Evolutionary conservation across 1,140 invertebrate genomes (phyloP).

Genomic region (Hydropsyche tenuis): DNA sequence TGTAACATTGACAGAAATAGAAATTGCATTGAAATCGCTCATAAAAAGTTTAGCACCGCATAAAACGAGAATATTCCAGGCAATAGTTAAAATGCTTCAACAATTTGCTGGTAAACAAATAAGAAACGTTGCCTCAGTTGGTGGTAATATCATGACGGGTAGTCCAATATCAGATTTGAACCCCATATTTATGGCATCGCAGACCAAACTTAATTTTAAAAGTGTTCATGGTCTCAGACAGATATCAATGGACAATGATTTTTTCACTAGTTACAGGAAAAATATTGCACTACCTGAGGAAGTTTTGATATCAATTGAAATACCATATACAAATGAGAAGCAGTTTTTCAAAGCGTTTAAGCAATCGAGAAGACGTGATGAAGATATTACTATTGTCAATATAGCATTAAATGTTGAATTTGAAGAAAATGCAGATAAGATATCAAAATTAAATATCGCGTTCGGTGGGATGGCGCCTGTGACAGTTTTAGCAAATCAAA

Average conservation of each 20-base stretch:
- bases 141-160: constrained; percentile 93
- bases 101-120: constrained; percentile 97
- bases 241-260: constrained; percentile 79
- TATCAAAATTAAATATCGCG: constrained; percentile 72
- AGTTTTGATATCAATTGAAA: constrained; percentile 76
- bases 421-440: constrained; percentile 63
- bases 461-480: constrained; percentile 93
- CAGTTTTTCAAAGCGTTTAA: constrained; percentile 90
- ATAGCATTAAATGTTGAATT: constrained; percentile 74
- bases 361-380: constrained; percentile 88
- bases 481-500: constrained; percentile 77
- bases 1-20: constrained; percentile 79
- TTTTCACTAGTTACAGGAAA: constrained; percentile 87
- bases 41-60: constrained; percentile 65
- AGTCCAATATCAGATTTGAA: constrained; percentile 97
- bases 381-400: constrained; percentile 96
- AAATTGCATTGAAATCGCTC: constrained; percentile 66
- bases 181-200: constrained; percentile 86
- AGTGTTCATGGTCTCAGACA: constrained; percentile 63
- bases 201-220: constrained; percentile 63
- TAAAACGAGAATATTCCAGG: constrained; percentile 75
- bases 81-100: constrained; percentile 84
- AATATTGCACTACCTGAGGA: constrained; percentile 80
- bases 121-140: constrained; percentile 80
- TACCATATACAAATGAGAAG: constrained; percentile 66